These are phyloP conservation scores for Drosophila imparisetae DNA, from an alignment of 2,888 invertebrate species.

Conservation along the genomic window DNA sequence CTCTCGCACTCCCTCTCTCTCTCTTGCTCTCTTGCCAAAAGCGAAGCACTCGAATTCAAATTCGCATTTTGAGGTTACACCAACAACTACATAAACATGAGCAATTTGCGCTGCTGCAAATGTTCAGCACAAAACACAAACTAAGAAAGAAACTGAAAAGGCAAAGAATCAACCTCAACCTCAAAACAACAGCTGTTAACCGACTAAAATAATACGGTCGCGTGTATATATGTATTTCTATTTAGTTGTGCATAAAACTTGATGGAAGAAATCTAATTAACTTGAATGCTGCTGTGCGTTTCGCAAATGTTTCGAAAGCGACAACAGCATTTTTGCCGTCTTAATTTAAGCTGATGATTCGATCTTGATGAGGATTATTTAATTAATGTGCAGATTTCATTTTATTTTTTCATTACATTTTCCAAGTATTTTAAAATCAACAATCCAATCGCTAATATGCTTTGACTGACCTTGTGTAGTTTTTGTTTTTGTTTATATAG, in stretches of 20 bases:
- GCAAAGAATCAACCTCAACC: conserved; percentile 76
- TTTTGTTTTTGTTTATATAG: neutral
- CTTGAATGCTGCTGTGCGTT: conserved; percentile 45
- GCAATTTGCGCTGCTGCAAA: conserved; percentile 38
- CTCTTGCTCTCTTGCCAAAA: conserved; percentile 7
- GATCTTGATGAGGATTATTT: conserved; percentile 3
- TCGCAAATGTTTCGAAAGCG: conserved; percentile 60
- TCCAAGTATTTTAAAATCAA: neutral
- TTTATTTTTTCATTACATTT: neutral
- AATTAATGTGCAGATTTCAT: neutral
- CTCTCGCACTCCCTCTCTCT: conserved; percentile 2
- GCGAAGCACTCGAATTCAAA: conserved; percentile 53
- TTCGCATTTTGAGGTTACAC: conserved; percentile 69
- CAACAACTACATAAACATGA: conserved; percentile 36
- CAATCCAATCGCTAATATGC: neutral
- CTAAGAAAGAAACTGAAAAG: conserved; percentile 43
- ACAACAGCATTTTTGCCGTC: conserved; percentile 14
- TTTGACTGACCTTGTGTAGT: neutral
- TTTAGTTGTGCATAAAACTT: conserved; percentile 13
- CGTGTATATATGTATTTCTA: neutral
- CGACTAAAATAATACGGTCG: conserved; percentile 27
- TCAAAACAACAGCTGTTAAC: conserved; percentile 76
- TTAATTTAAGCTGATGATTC: conserved; percentile 9
- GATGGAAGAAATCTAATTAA: conserved; percentile 54
- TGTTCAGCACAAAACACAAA: conserved; percentile 40